phyloP scores from a whole-genome alignment of 2,888 invertebrate species.

The Ethmia dodecea region DNA sequence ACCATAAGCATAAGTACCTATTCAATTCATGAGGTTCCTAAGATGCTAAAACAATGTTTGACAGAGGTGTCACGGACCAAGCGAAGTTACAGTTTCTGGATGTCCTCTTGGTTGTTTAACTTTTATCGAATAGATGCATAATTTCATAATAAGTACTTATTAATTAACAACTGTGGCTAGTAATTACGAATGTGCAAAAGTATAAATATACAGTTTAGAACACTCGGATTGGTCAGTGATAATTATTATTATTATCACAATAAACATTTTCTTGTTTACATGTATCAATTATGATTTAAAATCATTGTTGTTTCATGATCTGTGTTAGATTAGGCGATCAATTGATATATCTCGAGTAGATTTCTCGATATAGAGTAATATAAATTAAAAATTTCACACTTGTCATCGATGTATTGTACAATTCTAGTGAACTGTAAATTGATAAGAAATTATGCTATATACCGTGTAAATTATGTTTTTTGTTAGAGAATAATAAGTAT shows the following conservation, averaged over 20 bases:
- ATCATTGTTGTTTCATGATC: conserved; percentile 45
- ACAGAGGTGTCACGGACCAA: too few species aligned
- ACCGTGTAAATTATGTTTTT: conserved; percentile 69
- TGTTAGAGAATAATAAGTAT: conserved; percentile 71
- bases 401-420: conserved; percentile 72
- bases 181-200: too few species aligned
- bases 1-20: too few species aligned
- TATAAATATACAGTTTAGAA: too few species aligned
- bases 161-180: too few species aligned
- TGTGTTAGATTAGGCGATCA: conserved; percentile 34
- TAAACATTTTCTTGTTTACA: conserved; percentile 25
- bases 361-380: conserved; percentile 36
- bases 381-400: conserved; percentile 20
- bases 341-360: conserved; percentile 34
- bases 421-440: conserved; percentile 67
- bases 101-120: too few species aligned
- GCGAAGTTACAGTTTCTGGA: too few species aligned
- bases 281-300: conserved; percentile 44
- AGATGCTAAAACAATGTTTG: too few species aligned
- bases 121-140: too few species aligned
- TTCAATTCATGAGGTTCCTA: too few species aligned
- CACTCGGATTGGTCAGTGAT: conserved; percentile 23
- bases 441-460: conserved; percentile 70
- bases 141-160: too few species aligned
- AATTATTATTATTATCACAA: too few species aligned